These are phyloP conservation scores for Dissostichus mawsoni DNA, from an alignment of 2,113 vertebrate species.

Conservation along the genomic window DNA sequence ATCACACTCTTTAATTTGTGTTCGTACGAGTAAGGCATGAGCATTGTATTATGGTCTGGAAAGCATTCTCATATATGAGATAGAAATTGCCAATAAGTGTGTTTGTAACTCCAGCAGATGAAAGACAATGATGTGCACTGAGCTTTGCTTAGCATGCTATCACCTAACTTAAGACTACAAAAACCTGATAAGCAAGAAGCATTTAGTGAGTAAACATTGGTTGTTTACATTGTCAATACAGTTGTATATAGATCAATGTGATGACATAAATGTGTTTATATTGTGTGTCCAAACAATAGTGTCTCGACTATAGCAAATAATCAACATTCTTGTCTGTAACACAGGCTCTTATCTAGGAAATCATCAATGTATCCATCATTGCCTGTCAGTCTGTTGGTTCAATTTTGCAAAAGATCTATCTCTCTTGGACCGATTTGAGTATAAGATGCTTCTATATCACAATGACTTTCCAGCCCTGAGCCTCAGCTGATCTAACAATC, in stretches of 20 bases:
- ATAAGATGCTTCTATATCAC: background rate
- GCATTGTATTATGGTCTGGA: slow-evolving; percentile 37
- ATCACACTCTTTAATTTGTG: slow-evolving; percentile 39
- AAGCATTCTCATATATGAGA: slow-evolving; percentile 37
- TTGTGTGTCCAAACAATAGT: background rate
- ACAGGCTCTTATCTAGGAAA: background rate
- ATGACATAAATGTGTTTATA: background rate
- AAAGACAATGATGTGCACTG: slow-evolving; percentile 7
- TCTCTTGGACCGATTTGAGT: background rate
- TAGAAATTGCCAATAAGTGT: slow-evolving; percentile 20
- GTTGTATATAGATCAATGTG: background rate
- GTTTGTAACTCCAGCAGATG: slow-evolving; percentile 9
- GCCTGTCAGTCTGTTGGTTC: background rate
- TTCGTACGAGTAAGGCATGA: slow-evolving; percentile 40
- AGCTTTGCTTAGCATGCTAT: background rate
- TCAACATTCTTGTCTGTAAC: background rate
- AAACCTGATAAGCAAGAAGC: background rate
- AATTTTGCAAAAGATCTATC: background rate
- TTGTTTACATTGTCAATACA: background rate
- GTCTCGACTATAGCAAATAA: background rate
- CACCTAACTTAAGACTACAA: slow-evolving; percentile 18
- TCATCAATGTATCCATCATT: background rate
- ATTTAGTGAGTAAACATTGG: slow-evolving; percentile 15
- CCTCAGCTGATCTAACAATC: slow-evolving; percentile 36
- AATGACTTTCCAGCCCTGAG: slow-evolving; percentile 29